Evolutionary conservation across 2,113 vertebrate genomes (phyloP), one percentile per base, ranked within the genome.

Genomic region (Ciconia boyciana): DNA sequence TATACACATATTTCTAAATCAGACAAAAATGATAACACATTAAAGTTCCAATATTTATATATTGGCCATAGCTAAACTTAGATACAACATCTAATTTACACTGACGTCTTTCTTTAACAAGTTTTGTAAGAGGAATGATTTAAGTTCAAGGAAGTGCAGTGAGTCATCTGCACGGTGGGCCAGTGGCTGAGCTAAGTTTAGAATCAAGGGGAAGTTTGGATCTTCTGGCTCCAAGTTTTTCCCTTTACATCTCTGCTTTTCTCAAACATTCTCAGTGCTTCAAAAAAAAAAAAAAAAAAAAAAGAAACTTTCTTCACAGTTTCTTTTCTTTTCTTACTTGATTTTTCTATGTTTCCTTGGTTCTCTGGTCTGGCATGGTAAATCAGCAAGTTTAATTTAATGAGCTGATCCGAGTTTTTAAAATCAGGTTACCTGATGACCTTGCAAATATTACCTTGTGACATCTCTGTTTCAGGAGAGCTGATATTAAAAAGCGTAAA

Each of bases 81-180:
- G 98, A 95, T 84, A 91, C 97, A 98, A 97, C 97, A 98, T 98
- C 97, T 98, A 98, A 98, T 98, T 98, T 98, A 97, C 98, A 98
- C 96, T 98, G 98, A 98, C 97, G 98, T 98, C 97, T 98, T 98
- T 98, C 98, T 97, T 97, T 98, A 98, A 98, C 98, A 98, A 98
- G 98, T 98, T 98, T 98, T 98, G 97, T 97, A 97, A 97, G 97
- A 98, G 76, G 94, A 96, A 98, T 98, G 97, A 98, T 98, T 98
- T 98, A 98, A 98, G 97, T 98, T 96, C 98, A 98, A 97, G 97
- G 97, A 98, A 97, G 96, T 97, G 83, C 96, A 97, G 94, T 98
- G 98, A 98, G 97, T 98, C 98, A 98, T 97, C 96, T 96, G 91
- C 97, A 97, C 90, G 91, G 97, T 97, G 39, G 39, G 39, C 39